phyloP scores from a whole-genome alignment of 2,888 invertebrate species.

The Carpatolechia fugitivella region DNA sequence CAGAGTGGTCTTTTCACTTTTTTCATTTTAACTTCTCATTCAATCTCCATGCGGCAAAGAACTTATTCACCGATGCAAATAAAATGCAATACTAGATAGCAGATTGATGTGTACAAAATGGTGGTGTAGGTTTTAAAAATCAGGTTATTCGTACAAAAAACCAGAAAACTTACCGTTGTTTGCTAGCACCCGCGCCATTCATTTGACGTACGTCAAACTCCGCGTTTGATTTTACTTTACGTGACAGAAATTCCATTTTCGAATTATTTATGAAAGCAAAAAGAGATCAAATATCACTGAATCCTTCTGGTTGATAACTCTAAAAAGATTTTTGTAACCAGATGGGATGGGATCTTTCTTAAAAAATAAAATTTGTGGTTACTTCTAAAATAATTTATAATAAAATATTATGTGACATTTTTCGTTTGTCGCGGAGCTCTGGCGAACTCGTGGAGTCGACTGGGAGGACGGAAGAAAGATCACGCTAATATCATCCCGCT shows the following conservation, averaged over 20 bases:
- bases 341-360: neutral
- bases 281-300: slow-evolving; percentile 53
- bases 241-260: slow-evolving; percentile 66
- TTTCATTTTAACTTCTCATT: too few relatives aligned
- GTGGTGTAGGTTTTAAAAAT: too few relatives aligned
- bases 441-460: slow-evolving; percentile 59
- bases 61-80: too few relatives aligned
- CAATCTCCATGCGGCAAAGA: too few relatives aligned
- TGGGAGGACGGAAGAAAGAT: slow-evolving; percentile 50
- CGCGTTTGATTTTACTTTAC: slow-evolving; percentile 56
- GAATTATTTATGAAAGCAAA: slow-evolving; percentile 27
- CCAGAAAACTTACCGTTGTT: neutral
- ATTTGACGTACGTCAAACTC: slow-evolving; percentile 58
- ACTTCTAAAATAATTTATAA: neutral
- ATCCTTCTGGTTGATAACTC: slow-evolving; percentile 15
- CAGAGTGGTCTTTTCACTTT: too few relatives aligned
- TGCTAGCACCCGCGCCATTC: slow-evolving; percentile 52
- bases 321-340: slow-evolving; percentile 18
- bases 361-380: neutral
- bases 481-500: slow-evolving; percentile 31
- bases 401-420: slow-evolving; percentile 4
- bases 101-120: too few relatives aligned
- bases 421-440: slow-evolving; percentile 39
- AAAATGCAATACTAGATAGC: too few relatives aligned
- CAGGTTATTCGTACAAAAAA: too few relatives aligned